Percentiles rank a stretch among this genome's conserved stretches.
Evolutionary conservation across 2,797 vertebrate genomes (phyloP).

Genomic region (Gallinago nigripennis): DNA sequence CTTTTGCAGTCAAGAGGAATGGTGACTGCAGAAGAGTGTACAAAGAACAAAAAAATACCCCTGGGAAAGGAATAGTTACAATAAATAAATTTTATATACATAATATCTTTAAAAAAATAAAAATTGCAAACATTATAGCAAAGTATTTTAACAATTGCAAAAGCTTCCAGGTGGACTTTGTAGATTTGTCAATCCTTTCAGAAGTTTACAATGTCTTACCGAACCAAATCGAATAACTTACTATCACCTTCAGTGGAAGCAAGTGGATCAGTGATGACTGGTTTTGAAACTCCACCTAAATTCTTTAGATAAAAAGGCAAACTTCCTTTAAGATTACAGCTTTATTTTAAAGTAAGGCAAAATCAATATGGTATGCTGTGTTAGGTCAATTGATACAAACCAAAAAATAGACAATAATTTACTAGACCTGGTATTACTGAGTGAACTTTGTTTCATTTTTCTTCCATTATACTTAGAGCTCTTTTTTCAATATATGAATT

Average conservation of each 20-base stretch:
- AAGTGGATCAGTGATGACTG: not conserved
- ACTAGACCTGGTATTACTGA: not conserved
- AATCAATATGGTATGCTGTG: not conserved
- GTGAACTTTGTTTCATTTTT: not conserved
- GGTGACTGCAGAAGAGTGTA: not conserved
- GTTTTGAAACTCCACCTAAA: not conserved
- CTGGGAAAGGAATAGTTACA: not conserved
- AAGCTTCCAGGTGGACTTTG: not conserved
- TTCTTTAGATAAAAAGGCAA: not conserved
- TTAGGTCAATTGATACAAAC: not conserved
- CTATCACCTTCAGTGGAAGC: not conserved
- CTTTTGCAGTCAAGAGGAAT: not conserved
- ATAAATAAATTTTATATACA: not conserved
- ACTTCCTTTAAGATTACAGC: not conserved
- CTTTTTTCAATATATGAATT: not conserved
- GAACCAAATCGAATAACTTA: not conserved
- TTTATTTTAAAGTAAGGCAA: not conserved
- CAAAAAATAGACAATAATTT: not conserved
- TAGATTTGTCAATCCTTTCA: not conserved
- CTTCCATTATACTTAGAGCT: not conserved
- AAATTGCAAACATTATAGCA: not conserved
- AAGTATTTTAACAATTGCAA: not conserved
- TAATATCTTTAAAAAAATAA: not conserved
- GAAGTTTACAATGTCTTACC: not conserved
- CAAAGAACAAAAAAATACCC: not conserved